These are phyloP conservation scores for Glossosoma conforme DNA, from an alignment of 1,140 invertebrate genomes.

Conservation along the genomic window DNA sequence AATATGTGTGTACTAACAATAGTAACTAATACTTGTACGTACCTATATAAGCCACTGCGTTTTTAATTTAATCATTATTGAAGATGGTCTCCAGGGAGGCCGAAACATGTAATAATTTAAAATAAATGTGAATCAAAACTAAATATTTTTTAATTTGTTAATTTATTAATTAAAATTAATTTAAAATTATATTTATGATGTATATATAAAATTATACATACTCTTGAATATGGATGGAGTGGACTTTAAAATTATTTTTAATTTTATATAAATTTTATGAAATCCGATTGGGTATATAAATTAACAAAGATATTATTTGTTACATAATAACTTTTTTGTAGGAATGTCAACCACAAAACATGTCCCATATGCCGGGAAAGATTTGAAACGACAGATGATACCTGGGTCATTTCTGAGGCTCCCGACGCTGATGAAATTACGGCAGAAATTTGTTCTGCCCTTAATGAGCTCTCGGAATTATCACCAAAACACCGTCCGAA, in stretches of 20 bases:
- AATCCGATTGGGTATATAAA: slow-evolving; percentile 17
- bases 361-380: slow-evolving; percentile 63
- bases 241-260: neutral
- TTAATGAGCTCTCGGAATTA: slow-evolving; percentile 23
- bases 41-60: too few species aligned
- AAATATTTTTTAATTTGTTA: too few species aligned
- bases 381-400: slow-evolving; percentile 57
- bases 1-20: too few species aligned
- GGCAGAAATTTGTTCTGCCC: slow-evolving; percentile 47
- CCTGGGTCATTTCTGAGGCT: slow-evolving; percentile 62
- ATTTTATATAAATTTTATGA: slow-evolving; percentile 10
- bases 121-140: too few species aligned
- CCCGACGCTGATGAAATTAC: slow-evolving; percentile 58
- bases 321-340: slow-evolving; percentile 36
- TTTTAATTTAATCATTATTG: too few species aligned
- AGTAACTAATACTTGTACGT: too few species aligned
- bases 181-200: too few species aligned
- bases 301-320: slow-evolving; percentile 4
- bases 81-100: too few species aligned
- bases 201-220: too few species aligned
- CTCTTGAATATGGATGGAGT: too few species aligned
- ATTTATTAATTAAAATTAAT: too few species aligned
- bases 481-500: slow-evolving; percentile 26
- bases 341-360: slow-evolving; percentile 61
- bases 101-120: too few species aligned